Evolutionary conservation across 2,113 vertebrate genomes (phyloP), one percentile per base, ranked within the genome.

Genomic region (Rostratula benghalensis): DNA sequence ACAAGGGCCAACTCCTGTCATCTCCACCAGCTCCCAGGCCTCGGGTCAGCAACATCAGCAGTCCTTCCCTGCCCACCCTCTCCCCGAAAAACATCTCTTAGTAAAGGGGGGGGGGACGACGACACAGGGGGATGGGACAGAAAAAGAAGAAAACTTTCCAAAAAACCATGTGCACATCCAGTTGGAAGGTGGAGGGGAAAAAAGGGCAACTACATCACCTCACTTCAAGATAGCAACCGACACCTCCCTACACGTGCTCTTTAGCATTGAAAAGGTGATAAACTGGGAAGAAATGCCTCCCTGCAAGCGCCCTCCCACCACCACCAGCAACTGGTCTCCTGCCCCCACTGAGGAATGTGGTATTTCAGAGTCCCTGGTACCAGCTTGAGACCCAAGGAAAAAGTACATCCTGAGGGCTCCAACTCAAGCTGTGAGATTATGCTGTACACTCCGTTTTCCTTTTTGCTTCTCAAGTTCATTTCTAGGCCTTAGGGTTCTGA

Each of bases 21-120:
- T 4, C 69, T 51, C 76, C 46, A 45, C 18, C 81, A 61, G 43
- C 89, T 78, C 23, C 45, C 7, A 31, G 46, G n/a, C 33, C 87
- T 65, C 6, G 28, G 46, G 31, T 31, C 84, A 61, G 43, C 24
- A 43, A 33, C 37, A 87, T 45, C 61, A 95, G 27, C 50, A 76
- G 39, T 17, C 7, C 43, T 28, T 23, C 77, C 28, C 75, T 65
- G 28, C 69, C 43, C 56, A 48, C n/a, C 31, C 59, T 73, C 31
- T 35, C 83, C 50, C 59, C 53, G 64, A 75, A 53, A 6, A 2
- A 30, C 27, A 61, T 1, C 37, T 41, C 50, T n/a, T n/a, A 43
- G 33, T 9, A 27, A 39, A 33, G 6, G 21, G 11, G 3, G 2
- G 2, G 17, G 1, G 21, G 9, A 46, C n/a, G n/a, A n/a, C n/a